These are phyloP conservation scores for Pagrus major DNA, from an alignment of 2,113 vertebrate species.

Conservation along the genomic window DNA sequence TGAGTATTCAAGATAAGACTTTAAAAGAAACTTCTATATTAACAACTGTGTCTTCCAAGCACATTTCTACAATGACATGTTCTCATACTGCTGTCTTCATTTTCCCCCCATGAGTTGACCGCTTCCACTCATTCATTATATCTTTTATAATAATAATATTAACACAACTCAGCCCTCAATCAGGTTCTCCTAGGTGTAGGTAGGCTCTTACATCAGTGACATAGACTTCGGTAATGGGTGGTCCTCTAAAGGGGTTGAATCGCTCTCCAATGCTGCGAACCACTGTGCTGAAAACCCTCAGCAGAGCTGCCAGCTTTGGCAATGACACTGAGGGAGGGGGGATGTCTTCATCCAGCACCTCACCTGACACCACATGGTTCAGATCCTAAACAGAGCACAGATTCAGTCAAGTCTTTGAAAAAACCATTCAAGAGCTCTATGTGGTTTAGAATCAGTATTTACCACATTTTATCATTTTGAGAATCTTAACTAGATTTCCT, in stretches of 20 bases:
- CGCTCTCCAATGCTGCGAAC: slow-evolving; percentile 97
- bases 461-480: not conserved
- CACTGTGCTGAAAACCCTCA: slow-evolving; percentile 97
- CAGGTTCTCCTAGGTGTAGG: not conserved
- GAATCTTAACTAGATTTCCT: not conserved
- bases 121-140: not conserved
- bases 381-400: slow-evolving; percentile 87
- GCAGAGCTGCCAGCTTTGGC: slow-evolving; percentile 95
- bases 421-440: not conserved
- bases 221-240: slow-evolving; percentile 95
- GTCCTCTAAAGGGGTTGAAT: slow-evolving; percentile 94
- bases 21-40: too few relatives aligned
- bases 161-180: not conserved
- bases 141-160: not conserved
- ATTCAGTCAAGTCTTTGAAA: not conserved
- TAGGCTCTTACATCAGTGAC: slow-evolving; percentile 92
- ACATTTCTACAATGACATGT: not conserved
- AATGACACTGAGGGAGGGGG: slow-evolving; percentile 96
- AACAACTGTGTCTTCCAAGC: not conserved
- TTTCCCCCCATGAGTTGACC: not conserved
- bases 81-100: not conserved
- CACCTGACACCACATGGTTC: slow-evolving; percentile 92
- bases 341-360: slow-evolving; percentile 93
- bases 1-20: too few relatives aligned
- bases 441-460: too few relatives aligned